These are phyloP conservation scores for Naso thynnoides DNA, from an alignment of 2,797 vertebrate genomes.

Conservation along the genomic window DNA sequence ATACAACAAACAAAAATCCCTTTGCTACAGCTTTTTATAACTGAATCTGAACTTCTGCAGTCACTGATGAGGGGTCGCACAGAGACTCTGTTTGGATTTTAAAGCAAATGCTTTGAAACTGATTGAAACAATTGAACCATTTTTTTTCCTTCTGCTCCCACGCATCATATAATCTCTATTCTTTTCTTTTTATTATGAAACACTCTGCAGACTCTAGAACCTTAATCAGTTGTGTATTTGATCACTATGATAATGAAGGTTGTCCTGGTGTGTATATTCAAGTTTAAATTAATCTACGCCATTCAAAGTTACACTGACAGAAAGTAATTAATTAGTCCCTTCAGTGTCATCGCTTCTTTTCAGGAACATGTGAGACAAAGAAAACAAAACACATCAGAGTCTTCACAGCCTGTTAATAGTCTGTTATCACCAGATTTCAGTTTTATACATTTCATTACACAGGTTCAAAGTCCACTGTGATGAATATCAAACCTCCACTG, in stretches of 20 bases:
- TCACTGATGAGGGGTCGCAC: neutral
- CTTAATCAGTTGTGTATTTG: no score
- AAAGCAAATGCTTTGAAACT: no score
- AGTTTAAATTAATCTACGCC: neutral
- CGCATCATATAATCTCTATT: neutral
- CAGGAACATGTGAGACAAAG: neutral
- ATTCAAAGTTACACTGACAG: neutral
- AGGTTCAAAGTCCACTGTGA: neutral
- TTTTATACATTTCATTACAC: neutral
- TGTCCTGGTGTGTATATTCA: neutral
- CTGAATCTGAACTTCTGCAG: neutral
- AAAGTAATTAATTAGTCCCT: no score
- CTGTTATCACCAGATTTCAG: neutral
- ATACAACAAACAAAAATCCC: neutral
- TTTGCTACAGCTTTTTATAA: neutral
- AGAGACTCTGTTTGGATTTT: no score
- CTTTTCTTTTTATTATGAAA: neutral
- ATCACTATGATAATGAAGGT: neutral
- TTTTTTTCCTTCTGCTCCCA: neutral
- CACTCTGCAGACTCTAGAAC: neutral
- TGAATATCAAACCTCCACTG: neutral
- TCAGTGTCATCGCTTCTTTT: no score
- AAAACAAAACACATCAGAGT: no score
- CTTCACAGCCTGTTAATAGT: neutral
- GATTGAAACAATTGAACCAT: no score